A percentile compares a stretch with the other conserved stretches of the same genome.
Conservation (phyloP, 2,888 invertebrate species). For the Cyaniris semiargus region DNA sequence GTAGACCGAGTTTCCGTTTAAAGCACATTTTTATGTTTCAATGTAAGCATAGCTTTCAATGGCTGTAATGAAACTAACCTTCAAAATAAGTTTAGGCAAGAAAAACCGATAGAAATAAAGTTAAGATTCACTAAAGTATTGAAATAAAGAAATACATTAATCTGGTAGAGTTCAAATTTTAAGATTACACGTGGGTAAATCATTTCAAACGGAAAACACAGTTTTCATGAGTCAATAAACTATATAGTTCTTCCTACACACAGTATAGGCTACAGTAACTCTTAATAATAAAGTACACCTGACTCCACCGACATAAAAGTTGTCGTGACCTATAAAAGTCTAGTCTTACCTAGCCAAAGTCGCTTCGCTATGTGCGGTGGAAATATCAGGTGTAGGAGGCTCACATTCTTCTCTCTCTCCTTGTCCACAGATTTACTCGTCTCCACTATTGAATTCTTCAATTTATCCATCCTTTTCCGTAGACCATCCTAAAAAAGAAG, state of each 20-base stretch:
- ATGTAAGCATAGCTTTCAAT: no score
- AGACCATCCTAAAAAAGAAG: constrained; percentile 85
- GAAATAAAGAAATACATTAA: no score
- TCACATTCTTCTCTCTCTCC: constrained; percentile 96
- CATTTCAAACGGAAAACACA: background rate
- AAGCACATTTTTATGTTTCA: no score
- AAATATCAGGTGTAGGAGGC: constrained; percentile 95
- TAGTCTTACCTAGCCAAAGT: constrained; percentile 84
- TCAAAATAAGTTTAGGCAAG: no score
- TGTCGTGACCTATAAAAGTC: background rate
- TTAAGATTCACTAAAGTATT: no score
- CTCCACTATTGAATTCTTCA: constrained; percentile 96
- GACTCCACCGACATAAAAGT: background rate
- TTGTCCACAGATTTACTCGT: constrained; percentile 95
- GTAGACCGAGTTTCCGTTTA: no score
- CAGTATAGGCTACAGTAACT: background rate
- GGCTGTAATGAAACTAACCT: no score
- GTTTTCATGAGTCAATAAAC: background rate
- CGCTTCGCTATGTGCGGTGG: constrained; percentile 96
- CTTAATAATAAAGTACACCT: background rate
- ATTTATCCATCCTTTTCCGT: constrained; percentile 94
- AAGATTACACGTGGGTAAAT: background rate
- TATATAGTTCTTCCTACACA: background rate
- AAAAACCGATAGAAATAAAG: no score
- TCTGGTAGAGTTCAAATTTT: no score